These are phyloP conservation scores for Darevskia mixta DNA, from an alignment of 2,797 vertebrate genomes.

Conservation along the genomic window DNA sequence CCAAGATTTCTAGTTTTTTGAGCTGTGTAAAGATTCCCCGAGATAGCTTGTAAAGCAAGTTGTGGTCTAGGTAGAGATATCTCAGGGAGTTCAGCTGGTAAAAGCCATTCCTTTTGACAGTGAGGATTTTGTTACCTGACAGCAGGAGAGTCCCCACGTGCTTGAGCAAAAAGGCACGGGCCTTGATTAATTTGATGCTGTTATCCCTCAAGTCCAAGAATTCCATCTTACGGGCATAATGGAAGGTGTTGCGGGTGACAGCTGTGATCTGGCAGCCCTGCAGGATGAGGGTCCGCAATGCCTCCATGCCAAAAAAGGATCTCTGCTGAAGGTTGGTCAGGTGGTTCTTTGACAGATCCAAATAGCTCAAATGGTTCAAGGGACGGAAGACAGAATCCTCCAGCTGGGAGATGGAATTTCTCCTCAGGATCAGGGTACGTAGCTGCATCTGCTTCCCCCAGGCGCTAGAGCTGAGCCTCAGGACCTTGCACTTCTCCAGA, in stretches of 20 bases:
- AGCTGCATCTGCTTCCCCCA: constrained; percentile 40
- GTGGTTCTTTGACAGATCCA: constrained; percentile 61
- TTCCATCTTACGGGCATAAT: constrained; percentile 21
- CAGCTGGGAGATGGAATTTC: constrained; percentile 22
- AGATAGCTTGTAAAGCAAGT: constrained; percentile 45
- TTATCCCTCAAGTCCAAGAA: constrained; percentile 52
- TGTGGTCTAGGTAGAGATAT: constrained; percentile 40
- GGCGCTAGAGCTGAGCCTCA: background rate
- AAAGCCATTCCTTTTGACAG: constrained; percentile 32
- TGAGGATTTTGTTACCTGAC: constrained; percentile 49
- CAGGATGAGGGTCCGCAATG: constrained; percentile 46
- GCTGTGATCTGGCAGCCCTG: constrained; percentile 48
- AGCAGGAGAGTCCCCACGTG: constrained; percentile 46
- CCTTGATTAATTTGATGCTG: constrained; percentile 40
- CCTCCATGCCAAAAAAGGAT: constrained; percentile 29
- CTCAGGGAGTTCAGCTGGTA: constrained; percentile 28
- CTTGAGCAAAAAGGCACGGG: constrained; percentile 29
- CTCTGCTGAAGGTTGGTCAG: constrained; percentile 26
- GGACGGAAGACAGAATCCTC: background rate
- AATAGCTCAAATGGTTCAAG: constrained; percentile 27
- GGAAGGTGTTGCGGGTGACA: constrained; percentile 17
- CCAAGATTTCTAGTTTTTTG: constrained; percentile 35
- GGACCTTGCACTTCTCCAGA: constrained; percentile 58
- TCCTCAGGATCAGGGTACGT: constrained; percentile 41
- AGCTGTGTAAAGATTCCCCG: constrained; percentile 24